Base-by-base conservation (phyloP, 1,140 invertebrate species). In the Rhynchophorus ferrugineus region DNA sequence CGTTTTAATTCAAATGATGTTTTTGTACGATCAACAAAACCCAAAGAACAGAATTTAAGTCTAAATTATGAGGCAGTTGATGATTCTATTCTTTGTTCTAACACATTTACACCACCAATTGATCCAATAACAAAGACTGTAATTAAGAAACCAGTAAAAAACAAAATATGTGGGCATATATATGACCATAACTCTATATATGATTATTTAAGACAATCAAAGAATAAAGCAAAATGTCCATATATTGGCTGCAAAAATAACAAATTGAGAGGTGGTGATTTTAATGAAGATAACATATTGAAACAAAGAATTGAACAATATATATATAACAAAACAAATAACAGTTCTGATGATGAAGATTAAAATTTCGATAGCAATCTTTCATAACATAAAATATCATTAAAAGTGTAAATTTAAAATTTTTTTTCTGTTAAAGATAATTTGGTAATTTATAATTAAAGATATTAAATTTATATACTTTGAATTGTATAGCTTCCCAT, bases 231-330 rank as follows among this genome's bases (percentile, higher is more conserved):
- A 24, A 59, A 59, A 44, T 65, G 62, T 49, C 64, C 64, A 16
- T 64, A 64, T 35, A 54, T 65, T 16, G 62, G 64, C 1, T 65
- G 64, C 45, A 54, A 35, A 21, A 65, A 61, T 49, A 37, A 35
- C 7, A 56, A 54, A 21, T 56, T 65, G 17, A 29, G 17, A 38
- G 36, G 38, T 21, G 16, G 24, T n/a, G 57, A 64, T 53, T 49
- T 65, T n/a, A 14, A 49, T 8, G 34, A 46, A 35, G 64, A 65
- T 42, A 44, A 35, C n/a, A 24, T 42, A 11, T 43, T 61, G 34
- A 45, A 51, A 53, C 16, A 42, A 39, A 38, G 58, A 48, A 57
- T 60, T 35, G 46, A 18, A 7, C 45, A 50, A 37, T 56, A 57
- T 46, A n/a, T n/a, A 16, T 57, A 8, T 38, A 36, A 29, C 24